Evolutionary conservation across 2,888 invertebrate genomes (phyloP).

Genomic region (Blera fallax): DNA sequence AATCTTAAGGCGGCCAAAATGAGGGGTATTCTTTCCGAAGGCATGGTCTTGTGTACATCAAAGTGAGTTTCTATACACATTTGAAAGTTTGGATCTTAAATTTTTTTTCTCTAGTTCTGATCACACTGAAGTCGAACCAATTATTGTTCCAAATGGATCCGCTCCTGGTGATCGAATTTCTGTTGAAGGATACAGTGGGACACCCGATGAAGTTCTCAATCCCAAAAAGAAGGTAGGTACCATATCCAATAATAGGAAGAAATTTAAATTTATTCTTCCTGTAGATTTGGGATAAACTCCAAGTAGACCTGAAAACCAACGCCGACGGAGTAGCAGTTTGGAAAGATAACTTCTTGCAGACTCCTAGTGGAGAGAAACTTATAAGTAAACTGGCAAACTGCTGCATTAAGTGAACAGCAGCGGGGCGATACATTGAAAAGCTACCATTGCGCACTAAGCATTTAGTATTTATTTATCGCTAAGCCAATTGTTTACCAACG

Average conservation of each 20-base stretch:
- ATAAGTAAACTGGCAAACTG: slow-evolving; percentile 90
- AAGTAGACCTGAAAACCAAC: slow-evolving; percentile 89
- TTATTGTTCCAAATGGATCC: slow-evolving; percentile 89
- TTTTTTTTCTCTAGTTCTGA: slow-evolving; percentile 83
- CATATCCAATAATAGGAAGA: background rate
- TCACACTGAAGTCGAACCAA: slow-evolving; percentile 92
- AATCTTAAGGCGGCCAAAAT: slow-evolving; percentile 99
- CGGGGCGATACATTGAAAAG: background rate
- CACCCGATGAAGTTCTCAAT: slow-evolving; percentile 92
- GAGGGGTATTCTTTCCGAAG: slow-evolving; percentile 94
- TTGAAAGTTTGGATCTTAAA: background rate
- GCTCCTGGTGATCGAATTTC: slow-evolving; percentile 92
- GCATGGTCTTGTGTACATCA: slow-evolving; percentile 97
- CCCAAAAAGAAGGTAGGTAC: slow-evolving; percentile 93
- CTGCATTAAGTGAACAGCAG: slow-evolving; percentile 89
- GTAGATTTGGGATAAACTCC: slow-evolving; percentile 92
- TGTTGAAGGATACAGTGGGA: slow-evolving; percentile 92
- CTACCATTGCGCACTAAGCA: slow-evolving; percentile 46
- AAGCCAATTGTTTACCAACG: slow-evolving; percentile 36
- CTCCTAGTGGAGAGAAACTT: slow-evolving; percentile 88
- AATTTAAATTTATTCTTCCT: background rate
- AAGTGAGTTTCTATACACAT: slow-evolving; percentile 82
- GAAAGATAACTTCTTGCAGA: slow-evolving; percentile 90
- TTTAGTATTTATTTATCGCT: slow-evolving; percentile 54
- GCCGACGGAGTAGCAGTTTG: slow-evolving; percentile 89